Evolutionary conservation across 37 sponge, comb jelly and placozoan genomes (phyloP).

Genomic region (Oopsacas minuta): DNA sequence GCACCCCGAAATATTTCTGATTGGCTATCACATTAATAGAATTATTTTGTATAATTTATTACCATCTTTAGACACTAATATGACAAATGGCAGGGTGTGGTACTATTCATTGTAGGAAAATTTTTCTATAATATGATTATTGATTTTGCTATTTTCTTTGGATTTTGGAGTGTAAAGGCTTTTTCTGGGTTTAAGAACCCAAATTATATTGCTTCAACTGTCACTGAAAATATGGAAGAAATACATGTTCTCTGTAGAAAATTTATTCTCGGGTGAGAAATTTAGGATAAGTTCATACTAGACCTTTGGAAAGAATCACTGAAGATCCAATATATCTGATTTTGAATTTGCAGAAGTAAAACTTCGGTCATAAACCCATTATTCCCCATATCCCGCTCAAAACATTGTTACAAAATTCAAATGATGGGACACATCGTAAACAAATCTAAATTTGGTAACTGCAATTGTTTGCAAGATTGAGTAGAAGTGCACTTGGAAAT

Average conservation of each 20-base stretch:
- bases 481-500: slow-evolving; percentile 7
- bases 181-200: neutral
- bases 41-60: too few relatives aligned
- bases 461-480: slow-evolving; percentile 8
- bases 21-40: too few relatives aligned
- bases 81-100: too few relatives aligned
- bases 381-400: neutral
- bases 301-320: slow-evolving; percentile 1
- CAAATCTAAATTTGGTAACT: slow-evolving; percentile 12
- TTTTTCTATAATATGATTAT: too few relatives aligned
- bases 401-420: neutral
- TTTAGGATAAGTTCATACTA: neutral
- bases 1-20: too few relatives aligned
- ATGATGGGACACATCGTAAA: neutral
- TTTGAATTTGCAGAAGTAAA: slow-evolving; percentile 15
- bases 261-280: slow-evolving; percentile 11
- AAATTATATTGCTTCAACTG: neutral
- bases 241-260: slow-evolving; percentile 19
- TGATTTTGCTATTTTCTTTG: too few relatives aligned
- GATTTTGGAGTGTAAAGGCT: slow-evolving; percentile 4
- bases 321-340: slow-evolving; percentile 5
- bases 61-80: too few relatives aligned
- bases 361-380: slow-evolving; percentile 3
- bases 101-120: too few relatives aligned
- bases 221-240: slow-evolving; percentile 14